These are phyloP conservation scores for Urocynchramus pylzowi DNA, from an alignment of 2,113 vertebrate species.

Conservation along the genomic window DNA sequence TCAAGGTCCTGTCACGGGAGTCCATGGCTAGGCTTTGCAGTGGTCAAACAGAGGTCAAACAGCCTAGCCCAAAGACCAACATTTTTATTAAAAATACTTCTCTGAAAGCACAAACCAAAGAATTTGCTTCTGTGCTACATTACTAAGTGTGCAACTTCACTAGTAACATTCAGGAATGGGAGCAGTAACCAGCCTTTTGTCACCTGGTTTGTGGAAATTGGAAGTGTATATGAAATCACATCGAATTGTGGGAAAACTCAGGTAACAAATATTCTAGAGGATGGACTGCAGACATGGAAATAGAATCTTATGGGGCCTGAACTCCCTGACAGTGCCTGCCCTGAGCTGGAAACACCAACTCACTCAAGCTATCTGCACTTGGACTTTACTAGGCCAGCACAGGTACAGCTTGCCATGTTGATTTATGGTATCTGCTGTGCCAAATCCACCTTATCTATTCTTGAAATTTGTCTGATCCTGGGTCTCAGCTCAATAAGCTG, in stretches of 20 bases:
- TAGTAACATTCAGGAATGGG: neutral
- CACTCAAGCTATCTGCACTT: fast-evolving
- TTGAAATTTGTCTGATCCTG: neutral
- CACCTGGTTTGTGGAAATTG: neutral
- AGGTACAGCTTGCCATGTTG: neutral
- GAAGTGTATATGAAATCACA: neutral
- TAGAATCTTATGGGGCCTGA: neutral
- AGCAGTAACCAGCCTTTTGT: neutral
- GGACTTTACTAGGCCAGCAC: neutral
- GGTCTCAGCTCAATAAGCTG: neutral
- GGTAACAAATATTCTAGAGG: neutral
- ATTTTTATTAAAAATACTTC: neutral
- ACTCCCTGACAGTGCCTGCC: neutral
- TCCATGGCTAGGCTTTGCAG: neutral
- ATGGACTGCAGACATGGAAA: neutral
- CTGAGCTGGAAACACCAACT: neutral
- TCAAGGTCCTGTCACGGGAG: neutral
- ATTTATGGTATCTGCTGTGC: neutral
- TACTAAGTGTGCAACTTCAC: neutral
- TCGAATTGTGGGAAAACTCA: neutral
- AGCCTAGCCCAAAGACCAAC: neutral
- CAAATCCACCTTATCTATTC: neutral
- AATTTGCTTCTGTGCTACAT: neutral
- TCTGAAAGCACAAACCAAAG: neutral
- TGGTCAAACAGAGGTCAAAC: neutral